Base-by-base conservation (phyloP, 2,797 vertebrate species). In the Miichthys miiuy region DNA sequence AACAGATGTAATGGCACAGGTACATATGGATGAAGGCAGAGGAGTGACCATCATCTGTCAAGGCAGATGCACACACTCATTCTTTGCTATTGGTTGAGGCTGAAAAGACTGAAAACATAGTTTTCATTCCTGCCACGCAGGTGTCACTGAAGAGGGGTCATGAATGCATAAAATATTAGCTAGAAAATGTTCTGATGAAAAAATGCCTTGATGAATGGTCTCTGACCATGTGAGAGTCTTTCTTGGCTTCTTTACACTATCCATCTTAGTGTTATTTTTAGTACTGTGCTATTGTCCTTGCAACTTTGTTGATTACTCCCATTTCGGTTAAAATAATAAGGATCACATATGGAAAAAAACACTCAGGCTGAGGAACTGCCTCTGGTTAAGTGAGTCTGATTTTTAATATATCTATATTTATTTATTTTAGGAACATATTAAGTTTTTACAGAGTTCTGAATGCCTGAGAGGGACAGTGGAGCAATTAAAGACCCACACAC, bases 391-490 rank as follows among this genome's bases (percentile, higher is more conserved):
- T 21, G n/a, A 74, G 20, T 4, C 48, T 55, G n/a, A 50, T 44
- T 52, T 51, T 62, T 60, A n/a, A 83, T 69, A 57, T 62, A 48
- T 16, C 1, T 11, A 18, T 54, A 34, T 67, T 67, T 12, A 13
- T 30, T 41, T 65, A 62, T 27, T 64, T 77, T 13, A 77, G 57
- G 10, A 34, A 30, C 3, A 65, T 38, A 68, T 64, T 44, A 48
- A 44, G 6, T 42, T 62, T 80, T 68, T 21, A 75, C n/a, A 64
- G 18, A 30, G 25, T 21, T 70, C 27, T 52, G 50, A 46, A 68
- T 52, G 68, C 79, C 72, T 51, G 23, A 68, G 44, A 74, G 78
- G 10, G 30, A 64, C 14, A 63, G 47, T 16, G 42, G 20, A 62
- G 44, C 47, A 61, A 61, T 68, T 62, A 30, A 51, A 76, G 65